These are phyloP conservation scores for Capreolus pygargus DNA, from an alignment of 2,113 vertebrate species.

Conservation along the genomic window DNA sequence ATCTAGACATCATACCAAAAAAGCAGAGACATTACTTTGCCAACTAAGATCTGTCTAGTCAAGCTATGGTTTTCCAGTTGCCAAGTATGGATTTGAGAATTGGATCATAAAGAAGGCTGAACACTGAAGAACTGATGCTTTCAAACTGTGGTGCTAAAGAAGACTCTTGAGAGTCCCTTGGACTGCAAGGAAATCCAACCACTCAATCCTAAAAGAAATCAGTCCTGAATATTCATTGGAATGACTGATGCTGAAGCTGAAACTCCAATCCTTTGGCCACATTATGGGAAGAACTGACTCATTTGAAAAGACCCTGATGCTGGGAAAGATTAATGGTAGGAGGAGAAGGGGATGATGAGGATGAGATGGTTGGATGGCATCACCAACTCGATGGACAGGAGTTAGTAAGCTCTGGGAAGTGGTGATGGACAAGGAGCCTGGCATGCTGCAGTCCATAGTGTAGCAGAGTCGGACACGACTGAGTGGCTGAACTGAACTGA, in stretches of 20 bases:
- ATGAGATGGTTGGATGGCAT: not conserved
- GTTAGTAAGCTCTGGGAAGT: not conserved
- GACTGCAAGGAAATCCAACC: not conserved
- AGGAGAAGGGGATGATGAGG: not conserved
- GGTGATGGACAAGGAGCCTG: not conserved
- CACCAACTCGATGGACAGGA: not conserved
- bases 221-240: not conserved
- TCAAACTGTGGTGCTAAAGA: not conserved
- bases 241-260: not conserved
- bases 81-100: not conserved
- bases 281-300: not conserved
- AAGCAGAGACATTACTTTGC: not conserved
- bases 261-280: not conserved
- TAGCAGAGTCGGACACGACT: accelerated
- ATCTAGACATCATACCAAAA: not conserved
- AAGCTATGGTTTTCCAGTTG: not conserved
- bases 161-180: not conserved
- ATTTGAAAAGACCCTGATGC: not conserved
- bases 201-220: not conserved
- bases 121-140: not conserved
- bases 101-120: not conserved
- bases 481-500: not conserved
- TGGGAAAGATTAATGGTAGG: not conserved
- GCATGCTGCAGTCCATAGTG: not conserved
- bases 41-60: not conserved